Evolutionary conservation across 2,113 vertebrate species (phyloP).

Genomic region (Boulengeromyrus knoepffleri): DNA sequence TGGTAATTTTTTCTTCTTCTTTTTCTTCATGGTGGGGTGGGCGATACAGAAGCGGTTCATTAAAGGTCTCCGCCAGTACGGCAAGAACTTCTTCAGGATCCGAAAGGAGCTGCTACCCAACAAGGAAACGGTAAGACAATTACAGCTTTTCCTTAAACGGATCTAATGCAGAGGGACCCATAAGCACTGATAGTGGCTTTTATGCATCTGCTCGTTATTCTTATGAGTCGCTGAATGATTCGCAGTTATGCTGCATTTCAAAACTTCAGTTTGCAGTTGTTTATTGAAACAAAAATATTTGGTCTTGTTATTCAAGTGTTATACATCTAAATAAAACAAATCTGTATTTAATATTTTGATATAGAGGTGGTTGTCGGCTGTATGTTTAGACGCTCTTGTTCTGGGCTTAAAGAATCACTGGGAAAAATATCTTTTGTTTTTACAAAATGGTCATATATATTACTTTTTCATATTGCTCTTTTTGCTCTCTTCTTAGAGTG

Average conservation of each 20-base stretch:
- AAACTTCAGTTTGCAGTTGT: not conserved
- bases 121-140: slow-evolving; percentile 76
- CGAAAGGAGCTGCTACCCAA: slow-evolving; percentile 84
- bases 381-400: not conserved
- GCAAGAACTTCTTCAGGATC: slow-evolving; percentile 99
- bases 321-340: not conserved
- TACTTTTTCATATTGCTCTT: not conserved
- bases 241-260: not conserved
- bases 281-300: not conserved
- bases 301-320: not conserved
- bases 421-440: not conserved
- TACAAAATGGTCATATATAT: not conserved
- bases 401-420: not conserved
- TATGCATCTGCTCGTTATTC: not conserved
- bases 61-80: slow-evolving; percentile 91
- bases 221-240: not conserved
- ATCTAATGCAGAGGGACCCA: not conserved
- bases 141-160: not conserved
- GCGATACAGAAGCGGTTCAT: slow-evolving; percentile 84
- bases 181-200: not conserved
- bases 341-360: not conserved
- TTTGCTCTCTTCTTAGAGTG: not conserved
- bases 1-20: slow-evolving; percentile 14
- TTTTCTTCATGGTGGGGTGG: slow-evolving; percentile 24
- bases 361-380: not conserved